These are phyloP conservation scores for Horisme vitalbata DNA, from an alignment of 2,888 invertebrate genomes.

Conservation along the genomic window DNA sequence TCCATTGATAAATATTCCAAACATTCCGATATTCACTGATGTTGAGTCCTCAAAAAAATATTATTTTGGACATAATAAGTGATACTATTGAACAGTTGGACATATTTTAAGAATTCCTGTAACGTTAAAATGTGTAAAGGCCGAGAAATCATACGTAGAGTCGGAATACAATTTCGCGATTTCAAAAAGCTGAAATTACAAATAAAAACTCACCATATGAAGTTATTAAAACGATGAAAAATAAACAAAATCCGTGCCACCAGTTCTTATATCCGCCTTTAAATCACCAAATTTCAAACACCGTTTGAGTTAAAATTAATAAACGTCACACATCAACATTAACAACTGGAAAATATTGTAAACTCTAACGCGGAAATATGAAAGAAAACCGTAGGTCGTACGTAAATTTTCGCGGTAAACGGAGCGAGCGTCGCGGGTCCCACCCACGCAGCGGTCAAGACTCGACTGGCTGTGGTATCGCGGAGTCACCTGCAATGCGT, in stretches of 20 bases:
- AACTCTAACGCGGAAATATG: slow-evolving; percentile 25
- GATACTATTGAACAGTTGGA: neutral
- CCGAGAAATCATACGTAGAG: too few species aligned
- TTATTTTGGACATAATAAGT: neutral
- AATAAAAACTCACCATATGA: slow-evolving; percentile 31
- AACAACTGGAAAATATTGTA: slow-evolving; percentile 37
- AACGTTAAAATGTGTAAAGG: neutral
- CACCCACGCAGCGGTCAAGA: slow-evolving; percentile 57
- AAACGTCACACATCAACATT: slow-evolving; percentile 57
- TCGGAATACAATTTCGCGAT: too few species aligned
- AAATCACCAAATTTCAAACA: slow-evolving; percentile 52
- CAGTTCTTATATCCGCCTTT: slow-evolving; percentile 27
- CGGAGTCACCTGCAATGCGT: slow-evolving; percentile 78
- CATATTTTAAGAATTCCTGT: neutral
- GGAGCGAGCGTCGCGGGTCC: slow-evolving; percentile 47
- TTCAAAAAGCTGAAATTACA: neutral
- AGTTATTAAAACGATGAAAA: slow-evolving; percentile 21
- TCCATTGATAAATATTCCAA: slow-evolving; percentile 50
- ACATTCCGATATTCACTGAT: neutral
- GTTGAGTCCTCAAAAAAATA: neutral
- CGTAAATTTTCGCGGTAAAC: slow-evolving; percentile 80
- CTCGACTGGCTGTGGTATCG: slow-evolving; percentile 55
- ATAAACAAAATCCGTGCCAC: slow-evolving; percentile 44
- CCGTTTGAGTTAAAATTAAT: slow-evolving; percentile 53
- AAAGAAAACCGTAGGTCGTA: slow-evolving; percentile 29